A percentile compares a stretch with the other conserved stretches of the same genome.
phyloP scores from a whole-genome alignment of 2,797 vertebrate species.

The Hoplostethus mediterraneus region DNA sequence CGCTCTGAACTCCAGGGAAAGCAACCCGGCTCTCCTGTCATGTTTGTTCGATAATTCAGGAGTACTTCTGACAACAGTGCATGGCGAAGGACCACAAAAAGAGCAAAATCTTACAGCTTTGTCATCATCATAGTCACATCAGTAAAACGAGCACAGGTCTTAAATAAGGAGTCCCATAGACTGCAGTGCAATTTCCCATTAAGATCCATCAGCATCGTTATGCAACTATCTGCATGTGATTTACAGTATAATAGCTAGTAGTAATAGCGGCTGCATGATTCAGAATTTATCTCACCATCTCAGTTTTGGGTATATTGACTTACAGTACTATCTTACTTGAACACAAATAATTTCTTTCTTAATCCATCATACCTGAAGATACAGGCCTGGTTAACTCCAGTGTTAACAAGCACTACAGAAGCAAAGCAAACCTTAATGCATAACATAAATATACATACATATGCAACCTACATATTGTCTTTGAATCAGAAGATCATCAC shows the following conservation, averaged over 20 bases:
- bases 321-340: not conserved
- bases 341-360: not conserved
- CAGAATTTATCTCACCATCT: constrained; percentile 13
- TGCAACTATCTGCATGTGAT: not conserved
- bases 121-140: constrained; percentile 44
- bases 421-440: not conserved
- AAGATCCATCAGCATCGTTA: not conserved
- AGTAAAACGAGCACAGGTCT: constrained; percentile 6
- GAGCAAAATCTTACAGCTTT: constrained; percentile 46
- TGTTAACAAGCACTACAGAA: not conserved
- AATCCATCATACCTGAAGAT: not conserved
- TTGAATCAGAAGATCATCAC: no score
- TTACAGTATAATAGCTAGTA: constrained; percentile 6
- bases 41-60: constrained; percentile 84
- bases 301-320: not conserved
- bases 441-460: not conserved
- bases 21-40: constrained; percentile 66
- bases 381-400: no score
- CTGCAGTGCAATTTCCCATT: constrained; percentile 13
- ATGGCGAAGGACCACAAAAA: constrained; percentile 62
- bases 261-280: not conserved
- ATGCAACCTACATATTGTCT: not conserved
- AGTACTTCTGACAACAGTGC: constrained; percentile 74
- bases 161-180: constrained; percentile 1
- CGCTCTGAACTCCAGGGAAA: constrained; percentile 79